Conservation (phyloP, 35 echinoderm and acorn worm species). For the Lytechinus pictus region DNA sequence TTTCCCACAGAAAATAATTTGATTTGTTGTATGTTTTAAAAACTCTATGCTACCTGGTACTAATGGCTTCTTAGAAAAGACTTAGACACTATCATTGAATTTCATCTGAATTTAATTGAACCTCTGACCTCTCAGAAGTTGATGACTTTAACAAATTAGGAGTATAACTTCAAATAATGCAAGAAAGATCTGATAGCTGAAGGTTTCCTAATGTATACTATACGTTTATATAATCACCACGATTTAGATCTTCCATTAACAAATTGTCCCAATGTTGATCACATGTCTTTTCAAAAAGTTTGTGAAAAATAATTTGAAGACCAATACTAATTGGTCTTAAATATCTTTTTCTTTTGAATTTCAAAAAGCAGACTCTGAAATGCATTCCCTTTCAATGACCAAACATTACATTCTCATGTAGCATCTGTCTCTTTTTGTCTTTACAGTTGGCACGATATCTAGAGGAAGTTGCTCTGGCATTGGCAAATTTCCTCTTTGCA, state of each 20-base stretch:
- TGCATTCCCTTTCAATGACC: not conserved
- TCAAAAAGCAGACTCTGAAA: not conserved
- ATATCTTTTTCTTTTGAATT: not conserved
- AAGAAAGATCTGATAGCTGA: no score
- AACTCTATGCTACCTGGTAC: no score
- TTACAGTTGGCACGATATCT: constrained; percentile 73
- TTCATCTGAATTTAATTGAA: no score
- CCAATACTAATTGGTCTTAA: not conserved
- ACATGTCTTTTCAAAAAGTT: not conserved
- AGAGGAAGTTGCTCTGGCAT: constrained; percentile 77
- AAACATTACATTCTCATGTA: constrained; percentile 47
- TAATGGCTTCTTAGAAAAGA: no score
- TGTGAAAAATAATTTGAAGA: not conserved
- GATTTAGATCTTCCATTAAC: not conserved
- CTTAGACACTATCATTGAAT: no score
- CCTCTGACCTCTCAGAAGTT: no score
- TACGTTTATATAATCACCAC: no score
- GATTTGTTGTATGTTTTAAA: no score
- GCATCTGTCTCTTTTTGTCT: constrained; percentile 62
- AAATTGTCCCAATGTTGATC: not conserved
- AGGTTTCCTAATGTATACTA: no score
- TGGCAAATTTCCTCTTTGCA: constrained; percentile 85
- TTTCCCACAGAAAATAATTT: no score
- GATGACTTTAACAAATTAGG: not conserved
- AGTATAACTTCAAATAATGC: not conserved